Evolutionary conservation across 2,797 vertebrate genomes (phyloP).

Genomic region (Brotogeris chrysoptera): DNA sequence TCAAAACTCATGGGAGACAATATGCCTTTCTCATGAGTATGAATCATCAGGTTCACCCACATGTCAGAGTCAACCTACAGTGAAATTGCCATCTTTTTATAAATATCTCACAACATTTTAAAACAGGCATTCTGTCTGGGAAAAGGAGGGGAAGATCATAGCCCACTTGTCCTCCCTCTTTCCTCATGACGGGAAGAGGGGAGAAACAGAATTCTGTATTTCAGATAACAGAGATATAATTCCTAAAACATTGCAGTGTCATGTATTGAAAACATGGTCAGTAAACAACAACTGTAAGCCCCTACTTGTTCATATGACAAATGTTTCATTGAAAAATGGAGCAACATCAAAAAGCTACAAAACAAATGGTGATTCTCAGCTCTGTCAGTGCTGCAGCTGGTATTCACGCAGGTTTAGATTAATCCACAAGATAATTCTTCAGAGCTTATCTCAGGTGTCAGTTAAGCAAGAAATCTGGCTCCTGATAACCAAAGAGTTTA

Average conservation of each 20-base stretch:
- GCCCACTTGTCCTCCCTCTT: background rate
- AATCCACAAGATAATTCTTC: background rate
- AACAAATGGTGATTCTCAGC: background rate
- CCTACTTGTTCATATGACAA: slow-evolving; percentile 35
- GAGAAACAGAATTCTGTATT: background rate
- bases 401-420: background rate
- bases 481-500: slow-evolving; percentile 90
- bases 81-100: background rate
- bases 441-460: slow-evolving; percentile 59
- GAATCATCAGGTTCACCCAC: background rate
- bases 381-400: slow-evolving; percentile 24
- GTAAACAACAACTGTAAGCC: background rate
- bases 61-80: background rate
- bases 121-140: background rate
- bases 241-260: slow-evolving; percentile 1
- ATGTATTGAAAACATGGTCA: slow-evolving; percentile 12
- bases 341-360: slow-evolving; percentile 49
- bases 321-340: slow-evolving; percentile 48
- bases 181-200: background rate
- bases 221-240: background rate
- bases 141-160: background rate
- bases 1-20: background rate
- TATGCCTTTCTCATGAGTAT: background rate
- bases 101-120: background rate
- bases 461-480: slow-evolving; percentile 90